These are phyloP conservation scores for Heliothis subflexa DNA, from an alignment of 1,140 invertebrate genomes.

Conservation along the genomic window DNA sequence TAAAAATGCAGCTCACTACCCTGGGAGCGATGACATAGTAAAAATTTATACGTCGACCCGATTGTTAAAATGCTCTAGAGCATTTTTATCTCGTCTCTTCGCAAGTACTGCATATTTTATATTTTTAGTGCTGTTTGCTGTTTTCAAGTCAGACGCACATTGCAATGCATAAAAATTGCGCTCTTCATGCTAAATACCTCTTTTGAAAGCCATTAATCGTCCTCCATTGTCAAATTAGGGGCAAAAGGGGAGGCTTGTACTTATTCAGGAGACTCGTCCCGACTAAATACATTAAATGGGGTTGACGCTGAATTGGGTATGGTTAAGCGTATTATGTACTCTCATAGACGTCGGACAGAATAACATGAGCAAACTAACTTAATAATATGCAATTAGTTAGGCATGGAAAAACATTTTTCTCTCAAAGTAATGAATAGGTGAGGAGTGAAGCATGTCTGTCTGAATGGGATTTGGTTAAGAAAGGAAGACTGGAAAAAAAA, in stretches of 20 bases:
- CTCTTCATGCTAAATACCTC: constrained; percentile 5
- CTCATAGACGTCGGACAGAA: background rate
- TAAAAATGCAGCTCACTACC: constrained; percentile 39
- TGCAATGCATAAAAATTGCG: constrained; percentile 14
- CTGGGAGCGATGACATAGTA: constrained; percentile 31
- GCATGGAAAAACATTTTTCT: background rate
- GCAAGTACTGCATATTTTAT: constrained; percentile 27
- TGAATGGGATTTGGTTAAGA: too few species aligned
- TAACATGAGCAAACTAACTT: background rate
- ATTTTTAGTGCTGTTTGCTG: constrained; percentile 26
- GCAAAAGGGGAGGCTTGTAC: constrained; percentile 8
- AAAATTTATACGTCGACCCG: constrained; percentile 43
- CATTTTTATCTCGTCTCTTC: constrained; percentile 24
- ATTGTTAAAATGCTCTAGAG: constrained; percentile 29
- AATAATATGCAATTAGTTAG: background rate
- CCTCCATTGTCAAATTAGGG: background rate
- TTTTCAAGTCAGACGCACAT: constrained; percentile 6
- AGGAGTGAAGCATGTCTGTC: too few species aligned
- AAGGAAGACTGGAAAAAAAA: too few species aligned
- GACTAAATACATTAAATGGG: constrained; percentile 11
- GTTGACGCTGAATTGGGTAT: constrained; percentile 25
- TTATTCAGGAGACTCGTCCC: background rate
- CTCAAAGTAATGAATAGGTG: background rate
- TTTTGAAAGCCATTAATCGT: background rate
- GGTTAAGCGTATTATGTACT: constrained; percentile 6